Conservation (phyloP, 2,113 vertebrate species). For the Seriola quinqueradiata region DNA sequence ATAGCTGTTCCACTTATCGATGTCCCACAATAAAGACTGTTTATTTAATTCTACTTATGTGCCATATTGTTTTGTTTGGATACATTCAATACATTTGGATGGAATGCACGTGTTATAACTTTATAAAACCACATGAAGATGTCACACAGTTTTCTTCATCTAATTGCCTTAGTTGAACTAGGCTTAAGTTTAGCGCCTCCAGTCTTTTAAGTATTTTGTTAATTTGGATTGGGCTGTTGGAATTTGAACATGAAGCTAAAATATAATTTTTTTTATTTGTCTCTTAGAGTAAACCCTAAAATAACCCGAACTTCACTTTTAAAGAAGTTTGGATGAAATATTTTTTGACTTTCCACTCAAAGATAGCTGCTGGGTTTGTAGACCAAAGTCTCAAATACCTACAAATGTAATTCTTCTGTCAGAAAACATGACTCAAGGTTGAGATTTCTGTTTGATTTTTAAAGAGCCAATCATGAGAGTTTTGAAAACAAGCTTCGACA, state of each 20-base stretch:
- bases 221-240: too few species aligned
- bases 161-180: not conserved
- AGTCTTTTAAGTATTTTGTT: not conserved
- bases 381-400: not conserved
- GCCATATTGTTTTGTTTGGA: not conserved
- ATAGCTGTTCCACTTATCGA: slow-evolving; percentile 20
- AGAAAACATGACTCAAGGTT: not conserved
- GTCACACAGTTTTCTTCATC: not conserved
- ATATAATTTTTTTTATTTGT: not conserved
- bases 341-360: not conserved
- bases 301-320: not conserved
- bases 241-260: not conserved
- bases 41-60: slow-evolving; percentile 73
- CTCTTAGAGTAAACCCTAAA: not conserved
- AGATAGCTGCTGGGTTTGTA: not conserved
- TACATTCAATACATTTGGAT: not conserved
- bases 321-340: not conserved
- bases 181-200: not conserved
- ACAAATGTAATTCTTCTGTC: not conserved
- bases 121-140: not conserved
- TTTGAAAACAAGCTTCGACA: slow-evolving; percentile 45
- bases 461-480: not conserved
- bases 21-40: slow-evolving; percentile 77
- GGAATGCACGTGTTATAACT: not conserved
- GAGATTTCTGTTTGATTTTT: slow-evolving; percentile 15